A percentile compares a stretch with the other conserved stretches of the same genome.
Conservation (phyloP, 2,797 vertebrate species). For the Muraenolepis orangiensis region DNA sequence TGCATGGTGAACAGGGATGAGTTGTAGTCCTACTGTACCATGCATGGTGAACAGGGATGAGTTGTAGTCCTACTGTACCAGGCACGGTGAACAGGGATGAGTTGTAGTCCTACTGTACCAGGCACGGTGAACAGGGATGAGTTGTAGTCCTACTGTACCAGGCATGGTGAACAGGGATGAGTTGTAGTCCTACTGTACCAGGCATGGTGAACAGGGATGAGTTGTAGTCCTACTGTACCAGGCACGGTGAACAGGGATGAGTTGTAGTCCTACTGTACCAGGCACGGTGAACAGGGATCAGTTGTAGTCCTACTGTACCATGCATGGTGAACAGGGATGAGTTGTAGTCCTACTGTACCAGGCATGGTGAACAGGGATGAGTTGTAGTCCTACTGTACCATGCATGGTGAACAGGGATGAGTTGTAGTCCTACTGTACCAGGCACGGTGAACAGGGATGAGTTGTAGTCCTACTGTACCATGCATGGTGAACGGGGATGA, state of each 20-base stretch:
- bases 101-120: not conserved
- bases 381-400: not conserved
- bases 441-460: not conserved
- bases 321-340: not conserved
- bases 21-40: not conserved
- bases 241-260: not conserved
- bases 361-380: not conserved
- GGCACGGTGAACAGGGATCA: not conserved
- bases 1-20: not conserved
- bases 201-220: not conserved
- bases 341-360: not conserved
- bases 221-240: not conserved
- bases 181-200: not conserved
- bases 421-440: not conserved
- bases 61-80: not conserved
- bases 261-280: not conserved
- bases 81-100: not conserved
- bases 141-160: not conserved
- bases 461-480: not conserved
- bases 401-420: not conserved
- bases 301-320: not conserved
- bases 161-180: not conserved
- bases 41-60: not conserved
- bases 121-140: not conserved
- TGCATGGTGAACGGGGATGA: not conserved